Evolutionary conservation across 2,888 invertebrate species (phyloP), one percentile per base, ranked within the genome.

Genomic region (Tolmerus cingulatus): DNA sequence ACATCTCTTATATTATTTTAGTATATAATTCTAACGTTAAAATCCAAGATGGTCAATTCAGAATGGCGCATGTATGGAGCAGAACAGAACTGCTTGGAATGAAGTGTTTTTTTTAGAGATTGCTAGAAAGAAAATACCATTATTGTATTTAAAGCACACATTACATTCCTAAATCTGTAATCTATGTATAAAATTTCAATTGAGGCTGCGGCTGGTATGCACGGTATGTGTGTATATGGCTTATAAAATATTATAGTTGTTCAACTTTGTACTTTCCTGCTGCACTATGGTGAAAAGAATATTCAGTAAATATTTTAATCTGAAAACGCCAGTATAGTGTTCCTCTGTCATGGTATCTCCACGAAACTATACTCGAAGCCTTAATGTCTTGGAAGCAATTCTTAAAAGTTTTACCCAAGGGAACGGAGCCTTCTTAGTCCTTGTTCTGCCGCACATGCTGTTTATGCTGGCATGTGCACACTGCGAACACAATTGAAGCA

Each of bases 351-450:
- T 82, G 82, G 57, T 40, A 82, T 9, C 82, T 82, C 40, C 57
- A 82, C 40, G 57, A 57, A 82, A 82, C 82, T 82, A 57, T 82
- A 82, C 66, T 79, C 30, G n/a, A 51, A 27, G 37, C 46, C 85
- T 85, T 85, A 85, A 85, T 85, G 85, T 74, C 85, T 85, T 74
- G 85, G 85, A 85, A 85, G 85, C 74, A 85, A 85, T 85, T 85
- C 85, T 46, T 19, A 85, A 43, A 74, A 85, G 85, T 85, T 85
- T 85, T 34, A 85, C 85, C 74, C 85, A 23, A 74, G 85, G 85
- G 85, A 85, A 30, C 85, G 43, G 74, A 23, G 46, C 19, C 46
- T 74, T 27, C 40, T 46, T 16, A 43, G 23, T 74, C 74, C 85
- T 85, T 74, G 57, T 85, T 43, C 55, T 57, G 37, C 46, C 43